Percentiles rank a stretch among this genome's conserved stretches.
These are phyloP conservation scores for Meles meles DNA, from an alignment of 2,113 vertebrate species.

Conservation along the genomic window DNA sequence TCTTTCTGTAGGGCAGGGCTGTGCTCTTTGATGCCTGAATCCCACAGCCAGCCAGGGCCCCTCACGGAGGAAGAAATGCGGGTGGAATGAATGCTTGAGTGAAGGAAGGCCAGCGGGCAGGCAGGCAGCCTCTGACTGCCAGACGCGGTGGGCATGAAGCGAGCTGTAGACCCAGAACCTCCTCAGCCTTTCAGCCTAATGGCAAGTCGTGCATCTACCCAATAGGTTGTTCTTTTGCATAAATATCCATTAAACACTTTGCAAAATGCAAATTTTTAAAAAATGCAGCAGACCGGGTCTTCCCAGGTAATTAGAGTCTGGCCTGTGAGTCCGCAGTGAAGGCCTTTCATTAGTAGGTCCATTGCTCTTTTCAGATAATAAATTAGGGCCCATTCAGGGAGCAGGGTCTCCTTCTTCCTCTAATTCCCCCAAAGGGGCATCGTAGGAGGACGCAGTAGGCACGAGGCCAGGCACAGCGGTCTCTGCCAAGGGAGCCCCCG, in stretches of 20 bases:
- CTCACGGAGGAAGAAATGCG: neutral
- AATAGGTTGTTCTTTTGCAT: neutral
- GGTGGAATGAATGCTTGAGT: neutral
- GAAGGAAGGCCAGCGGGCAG: neutral
- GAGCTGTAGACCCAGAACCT: neutral
- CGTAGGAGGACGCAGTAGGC: fast-evolving
- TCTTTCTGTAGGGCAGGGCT: neutral
- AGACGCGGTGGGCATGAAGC: too few relatives aligned
- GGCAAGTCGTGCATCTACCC: neutral
- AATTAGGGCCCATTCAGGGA: neutral
- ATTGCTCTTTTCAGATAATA: neutral
- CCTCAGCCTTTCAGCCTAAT: neutral
- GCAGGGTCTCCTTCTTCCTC: neutral
- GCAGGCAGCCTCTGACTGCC: neutral
- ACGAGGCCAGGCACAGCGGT: neutral
- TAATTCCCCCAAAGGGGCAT: fast-evolving
- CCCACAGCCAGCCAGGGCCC: neutral
- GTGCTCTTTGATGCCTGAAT: too few relatives aligned
- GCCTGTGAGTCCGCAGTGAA: neutral
- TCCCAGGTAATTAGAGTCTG: neutral
- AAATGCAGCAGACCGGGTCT: neutral
- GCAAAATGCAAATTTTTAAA: neutral
- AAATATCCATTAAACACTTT: neutral
- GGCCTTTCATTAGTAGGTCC: neutral
- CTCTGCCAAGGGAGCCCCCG: neutral